Evolutionary conservation across 2,888 invertebrate species (phyloP), one percentile per base, ranked within the genome.

Genomic region (Caenorhabditis japonica): DNA sequence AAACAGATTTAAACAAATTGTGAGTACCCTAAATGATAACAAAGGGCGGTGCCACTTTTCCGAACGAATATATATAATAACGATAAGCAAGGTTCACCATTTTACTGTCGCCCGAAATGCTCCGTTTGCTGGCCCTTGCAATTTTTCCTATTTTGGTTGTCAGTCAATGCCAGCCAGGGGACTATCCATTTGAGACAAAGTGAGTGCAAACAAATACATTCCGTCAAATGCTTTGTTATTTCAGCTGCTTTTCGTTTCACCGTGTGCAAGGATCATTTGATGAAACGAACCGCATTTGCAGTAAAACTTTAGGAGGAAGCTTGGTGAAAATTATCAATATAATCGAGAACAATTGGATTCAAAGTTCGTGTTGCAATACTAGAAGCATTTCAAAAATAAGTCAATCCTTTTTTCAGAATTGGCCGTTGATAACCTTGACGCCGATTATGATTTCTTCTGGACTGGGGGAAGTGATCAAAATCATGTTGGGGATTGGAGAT

Each of bases 371-470:
- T 1, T 25, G n/a, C 15, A 4, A 25, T n/a, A n/a, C n/a, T n/a
- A n/a, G n/a, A n/a, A n/a, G n/a, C n/a, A n/a, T n/a, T n/a, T 30
- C 30, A 10, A 7, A 30, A 30, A 5, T 30, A 30, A 30, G 5
- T 7, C 30, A 7, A 30, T 30, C 30, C 10, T 5, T 23, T 36
- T 47, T 69, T 33, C 27, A 72, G 72, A 58, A 15, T 30, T 39
- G 4, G 64, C 64, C 27, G 64, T 58, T 7, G 52, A 52, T 15
- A 46, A 72, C 19, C 41, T 72, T 7, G 64, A 72, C 21, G 53
- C 61, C n/a, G 58, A 58, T 33, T 72, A 58, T 19, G 72, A 64
- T n/a, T 38, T 30, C 21, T 72, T 64, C 59, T 64, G 72, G 72
- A 59, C 64, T 43, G 72, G 64, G 0, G 60, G 47, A 4, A 70